Percentiles rank a stretch among this genome's conserved stretches.
Evolutionary conservation across 2,888 invertebrate species (phyloP).

Genomic region (Nymphalis urticae): DNA sequence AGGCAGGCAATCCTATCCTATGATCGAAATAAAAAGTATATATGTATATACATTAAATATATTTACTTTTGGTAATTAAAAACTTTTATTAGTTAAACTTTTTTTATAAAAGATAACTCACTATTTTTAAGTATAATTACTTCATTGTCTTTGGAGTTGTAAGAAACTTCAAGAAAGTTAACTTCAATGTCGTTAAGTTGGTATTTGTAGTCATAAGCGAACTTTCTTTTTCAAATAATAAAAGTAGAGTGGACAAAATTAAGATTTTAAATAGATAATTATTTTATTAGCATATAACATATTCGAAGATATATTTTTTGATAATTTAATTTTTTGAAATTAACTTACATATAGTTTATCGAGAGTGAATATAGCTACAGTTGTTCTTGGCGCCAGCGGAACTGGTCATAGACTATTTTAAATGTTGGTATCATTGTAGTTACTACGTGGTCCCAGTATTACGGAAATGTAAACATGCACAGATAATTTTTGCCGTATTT

Average conservation of each 20-base stretch:
- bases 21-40: no score
- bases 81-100: no score
- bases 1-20: no score
- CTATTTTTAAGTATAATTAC: background rate
- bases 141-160: constrained; percentile 9
- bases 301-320: no score
- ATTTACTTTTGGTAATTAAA: no score
- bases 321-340: background rate
- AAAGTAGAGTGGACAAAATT: background rate
- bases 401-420: constrained; percentile 51
- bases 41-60: no score
- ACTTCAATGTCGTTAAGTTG: constrained; percentile 7
- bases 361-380: constrained; percentile 33
- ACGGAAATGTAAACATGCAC: constrained; percentile 78
- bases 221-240: background rate
- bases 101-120: no score
- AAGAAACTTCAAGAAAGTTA: constrained; percentile 5
- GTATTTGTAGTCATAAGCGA: constrained; percentile 12
- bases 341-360: background rate
- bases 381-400: constrained; percentile 61
- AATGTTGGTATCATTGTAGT: constrained; percentile 66
- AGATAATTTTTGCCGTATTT: constrained; percentile 57
- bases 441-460: constrained; percentile 78
- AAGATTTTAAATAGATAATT: background rate
- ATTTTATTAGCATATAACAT: no score